Evolutionary conservation across 2,113 vertebrate species (phyloP).

Genomic region (Siphamia tubifer): DNA sequence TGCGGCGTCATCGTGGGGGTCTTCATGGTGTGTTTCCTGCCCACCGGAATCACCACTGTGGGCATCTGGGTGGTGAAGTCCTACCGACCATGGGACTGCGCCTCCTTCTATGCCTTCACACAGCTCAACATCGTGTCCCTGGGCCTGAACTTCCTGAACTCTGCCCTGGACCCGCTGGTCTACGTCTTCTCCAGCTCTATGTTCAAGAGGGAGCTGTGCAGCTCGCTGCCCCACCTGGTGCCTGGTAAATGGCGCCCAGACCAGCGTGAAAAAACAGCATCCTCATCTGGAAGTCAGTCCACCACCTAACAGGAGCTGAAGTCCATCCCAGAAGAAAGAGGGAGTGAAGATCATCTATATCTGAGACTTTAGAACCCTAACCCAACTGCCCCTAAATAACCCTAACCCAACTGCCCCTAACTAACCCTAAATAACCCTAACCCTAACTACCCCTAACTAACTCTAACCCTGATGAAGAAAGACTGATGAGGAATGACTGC

Average conservation of each 20-base stretch:
- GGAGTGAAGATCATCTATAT: too few species aligned
- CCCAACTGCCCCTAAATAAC: too few species aligned
- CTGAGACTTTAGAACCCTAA: too few species aligned
- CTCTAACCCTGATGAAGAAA: too few species aligned
- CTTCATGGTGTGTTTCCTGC: constrained; percentile 76
- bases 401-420: too few species aligned
- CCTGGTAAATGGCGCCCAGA: not conserved
- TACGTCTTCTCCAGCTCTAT: constrained; percentile 75
- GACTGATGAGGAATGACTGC: too few species aligned
- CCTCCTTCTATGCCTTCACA: constrained; percentile 47
- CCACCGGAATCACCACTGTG: constrained; percentile 65
- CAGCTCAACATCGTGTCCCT: constrained; percentile 72
- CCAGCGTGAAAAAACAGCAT: fast-evolving
- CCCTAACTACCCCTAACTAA: too few species aligned
- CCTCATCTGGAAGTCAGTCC: constrained; percentile 13
- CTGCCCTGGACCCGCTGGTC: constrained; percentile 75
- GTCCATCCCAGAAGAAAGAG: not conserved
- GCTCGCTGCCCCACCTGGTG: constrained; percentile 16
- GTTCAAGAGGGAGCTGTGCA: constrained; percentile 67
- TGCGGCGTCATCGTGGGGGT: constrained; percentile 58
- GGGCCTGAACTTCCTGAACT: constrained; percentile 78
- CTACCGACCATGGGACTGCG: constrained; percentile 27
- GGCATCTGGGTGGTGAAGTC: constrained; percentile 40
- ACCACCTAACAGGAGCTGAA: constrained; percentile 53
- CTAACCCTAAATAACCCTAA: too few species aligned